phyloP scores from a whole-genome alignment of 2,888 invertebrate species.

The Pasiphila rectangulata region DNA sequence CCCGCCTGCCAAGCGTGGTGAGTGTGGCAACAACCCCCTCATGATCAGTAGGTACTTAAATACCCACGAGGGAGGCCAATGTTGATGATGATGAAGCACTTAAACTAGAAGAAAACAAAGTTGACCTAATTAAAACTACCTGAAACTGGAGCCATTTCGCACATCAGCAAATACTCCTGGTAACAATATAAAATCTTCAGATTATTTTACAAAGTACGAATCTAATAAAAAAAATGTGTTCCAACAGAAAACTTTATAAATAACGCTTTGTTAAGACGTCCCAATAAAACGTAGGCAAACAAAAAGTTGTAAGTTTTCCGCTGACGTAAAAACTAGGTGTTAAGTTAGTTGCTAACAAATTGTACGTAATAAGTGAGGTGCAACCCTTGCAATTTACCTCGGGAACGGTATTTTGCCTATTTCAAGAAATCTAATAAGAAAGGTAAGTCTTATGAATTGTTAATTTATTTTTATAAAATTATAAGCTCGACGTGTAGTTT shows the following conservation, averaged over 20 bases:
- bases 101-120: too few species aligned
- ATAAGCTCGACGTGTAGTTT: too few species aligned
- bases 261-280: background rate
- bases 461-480: too few species aligned
- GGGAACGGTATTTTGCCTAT: constrained; percentile 28
- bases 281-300: constrained; percentile 7
- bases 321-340: constrained; percentile 10
- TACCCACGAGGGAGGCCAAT: too few species aligned
- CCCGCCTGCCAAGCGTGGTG: too few species aligned
- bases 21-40: too few species aligned
- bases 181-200: too few species aligned
- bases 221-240: background rate
- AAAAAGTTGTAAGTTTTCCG: constrained; percentile 34
- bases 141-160: too few species aligned
- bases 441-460: constrained; percentile 3
- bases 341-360: constrained; percentile 45
- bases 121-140: too few species aligned
- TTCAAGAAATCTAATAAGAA: constrained; percentile 38
- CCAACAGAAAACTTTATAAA: background rate
- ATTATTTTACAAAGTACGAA: background rate
- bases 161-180: too few species aligned
- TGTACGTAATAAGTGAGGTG: constrained; percentile 41
- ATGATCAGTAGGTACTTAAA: too few species aligned
- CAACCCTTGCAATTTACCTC: constrained; percentile 42
- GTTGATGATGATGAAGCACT: too few species aligned